These are phyloP conservation scores for Limnothrissa miodon DNA, from an alignment of 2,113 vertebrate genomes.

Conservation along the genomic window DNA sequence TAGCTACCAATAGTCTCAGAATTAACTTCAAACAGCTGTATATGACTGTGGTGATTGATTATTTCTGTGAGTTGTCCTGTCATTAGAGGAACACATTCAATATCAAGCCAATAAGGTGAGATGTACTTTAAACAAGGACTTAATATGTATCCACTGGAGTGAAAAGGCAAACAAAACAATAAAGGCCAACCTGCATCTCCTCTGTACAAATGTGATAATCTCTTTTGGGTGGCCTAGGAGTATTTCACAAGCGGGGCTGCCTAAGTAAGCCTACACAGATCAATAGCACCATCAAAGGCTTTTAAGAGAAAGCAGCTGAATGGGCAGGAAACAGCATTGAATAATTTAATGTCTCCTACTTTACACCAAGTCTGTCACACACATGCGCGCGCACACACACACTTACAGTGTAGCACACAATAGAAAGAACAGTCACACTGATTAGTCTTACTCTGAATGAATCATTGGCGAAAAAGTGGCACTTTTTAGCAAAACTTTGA, in stretches of 20 bases:
- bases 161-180: conserved; percentile 22
- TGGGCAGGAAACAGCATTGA: conserved; percentile 56
- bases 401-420: neutral
- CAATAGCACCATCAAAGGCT: conserved; percentile 64
- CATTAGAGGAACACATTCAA: neutral
- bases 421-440: neutral
- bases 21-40: neutral
- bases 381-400: too few species aligned
- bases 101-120: neutral
- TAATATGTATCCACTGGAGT: neutral
- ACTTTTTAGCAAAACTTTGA: neutral
- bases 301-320: conserved; percentile 62
- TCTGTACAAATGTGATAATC: conserved; percentile 37
- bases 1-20: neutral
- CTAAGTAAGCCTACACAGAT: conserved; percentile 57
- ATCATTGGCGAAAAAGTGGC: too few species aligned
- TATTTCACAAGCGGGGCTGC: conserved; percentile 45
- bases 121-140: conserved; percentile 5
- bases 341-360: conserved; percentile 60
- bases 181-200: conserved; percentile 25
- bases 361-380: conserved; percentile 51
- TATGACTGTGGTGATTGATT: neutral
- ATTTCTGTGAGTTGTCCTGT: neutral
- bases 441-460: neutral
- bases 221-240: conserved; percentile 50